Percentiles rank a stretch among this genome's conserved stretches.
Evolutionary conservation across 2,113 vertebrate genomes (phyloP).

Genomic region (Plestiodon gilberti): DNA sequence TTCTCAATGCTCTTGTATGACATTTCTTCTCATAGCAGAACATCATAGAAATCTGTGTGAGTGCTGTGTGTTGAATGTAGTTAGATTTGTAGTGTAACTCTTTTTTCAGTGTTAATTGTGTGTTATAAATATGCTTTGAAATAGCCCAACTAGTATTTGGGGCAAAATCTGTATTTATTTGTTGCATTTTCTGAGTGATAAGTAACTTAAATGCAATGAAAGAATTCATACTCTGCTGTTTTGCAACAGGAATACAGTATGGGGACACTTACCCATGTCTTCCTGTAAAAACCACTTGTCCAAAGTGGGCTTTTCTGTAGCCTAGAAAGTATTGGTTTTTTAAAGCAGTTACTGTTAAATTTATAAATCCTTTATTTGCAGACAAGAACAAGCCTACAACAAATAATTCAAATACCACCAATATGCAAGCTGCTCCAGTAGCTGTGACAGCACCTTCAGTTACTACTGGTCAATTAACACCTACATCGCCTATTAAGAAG

Average conservation of each 20-base stretch:
- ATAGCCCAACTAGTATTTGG: background rate
- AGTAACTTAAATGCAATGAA: too few relatives aligned
- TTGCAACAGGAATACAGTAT: background rate
- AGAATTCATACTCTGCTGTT: background rate
- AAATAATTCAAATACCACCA: slow-evolving; percentile 80
- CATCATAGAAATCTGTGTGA: background rate
- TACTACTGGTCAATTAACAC: slow-evolving; percentile 86
- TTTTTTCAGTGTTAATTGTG: too few relatives aligned
- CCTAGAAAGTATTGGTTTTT: background rate
- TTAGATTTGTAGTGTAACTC: background rate
- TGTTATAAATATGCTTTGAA: background rate
- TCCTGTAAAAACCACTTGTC: background rate
- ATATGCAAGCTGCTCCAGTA: slow-evolving; percentile 74
- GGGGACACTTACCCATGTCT: background rate
- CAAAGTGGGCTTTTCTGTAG: background rate
- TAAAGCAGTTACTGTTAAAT: background rate
- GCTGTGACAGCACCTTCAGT: slow-evolving; percentile 81
- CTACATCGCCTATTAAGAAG: slow-evolving; percentile 94
- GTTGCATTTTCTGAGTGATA: background rate
- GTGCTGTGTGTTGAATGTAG: background rate
- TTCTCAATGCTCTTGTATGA: background rate
- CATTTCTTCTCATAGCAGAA: background rate
- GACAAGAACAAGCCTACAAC: slow-evolving; percentile 92
- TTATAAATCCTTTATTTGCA: slow-evolving; percentile 62
- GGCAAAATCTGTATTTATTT: background rate